Evolutionary conservation across 1,140 invertebrate genomes (phyloP).

Genomic region (Bombus soroeensis): DNA sequence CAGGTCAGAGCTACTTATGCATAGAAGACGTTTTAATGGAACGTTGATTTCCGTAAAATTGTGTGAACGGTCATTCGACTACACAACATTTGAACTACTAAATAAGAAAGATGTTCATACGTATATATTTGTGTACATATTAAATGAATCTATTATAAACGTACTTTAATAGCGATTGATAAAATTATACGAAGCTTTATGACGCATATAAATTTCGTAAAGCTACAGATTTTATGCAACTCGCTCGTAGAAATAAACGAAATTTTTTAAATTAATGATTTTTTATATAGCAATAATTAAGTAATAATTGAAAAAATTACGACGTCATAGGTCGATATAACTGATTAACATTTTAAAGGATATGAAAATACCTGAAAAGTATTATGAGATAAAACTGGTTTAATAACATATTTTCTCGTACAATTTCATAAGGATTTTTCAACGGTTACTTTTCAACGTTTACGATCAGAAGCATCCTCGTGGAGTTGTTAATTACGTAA

Average conservation of each 20-base stretch:
- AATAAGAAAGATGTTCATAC: not conserved
- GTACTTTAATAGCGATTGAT: no score
- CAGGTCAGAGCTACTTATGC: not conserved
- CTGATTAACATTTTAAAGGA: no score
- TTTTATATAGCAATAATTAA: not conserved
- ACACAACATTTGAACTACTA: not conserved
- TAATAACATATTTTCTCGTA: no score
- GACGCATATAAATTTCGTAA: not conserved
- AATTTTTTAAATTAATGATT: not conserved
- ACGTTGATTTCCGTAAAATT: not conserved
- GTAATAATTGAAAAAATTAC: no score
- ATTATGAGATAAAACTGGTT: no score
- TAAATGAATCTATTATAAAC: not conserved
- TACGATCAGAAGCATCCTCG: not conserved
- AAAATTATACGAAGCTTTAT: no score
- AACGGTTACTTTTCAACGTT: not conserved
- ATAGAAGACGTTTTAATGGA: conserved; percentile 1
- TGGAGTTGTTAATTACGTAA: not conserved
- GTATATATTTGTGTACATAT: not conserved
- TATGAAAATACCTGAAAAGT: no score
- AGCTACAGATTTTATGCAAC: not conserved
- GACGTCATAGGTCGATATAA: no score
- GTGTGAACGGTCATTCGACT: not conserved
- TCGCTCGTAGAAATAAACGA: not conserved
- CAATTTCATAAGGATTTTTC: not conserved